These are phyloP conservation scores for Agonopterix subpropinquella DNA, from an alignment of 2,888 invertebrate species.

Conservation along the genomic window DNA sequence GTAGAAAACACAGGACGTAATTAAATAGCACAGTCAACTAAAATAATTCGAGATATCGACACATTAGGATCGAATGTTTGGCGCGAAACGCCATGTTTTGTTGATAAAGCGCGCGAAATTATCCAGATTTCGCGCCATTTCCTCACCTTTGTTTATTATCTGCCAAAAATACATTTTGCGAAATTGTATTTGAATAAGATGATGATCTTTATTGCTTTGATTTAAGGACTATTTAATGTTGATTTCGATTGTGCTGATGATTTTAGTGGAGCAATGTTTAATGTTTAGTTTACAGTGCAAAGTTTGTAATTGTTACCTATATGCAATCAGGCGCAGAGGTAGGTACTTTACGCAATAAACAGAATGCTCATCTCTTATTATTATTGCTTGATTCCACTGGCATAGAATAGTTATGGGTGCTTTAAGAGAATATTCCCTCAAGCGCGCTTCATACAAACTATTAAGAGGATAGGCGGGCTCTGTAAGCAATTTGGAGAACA, in stretches of 20 bases:
- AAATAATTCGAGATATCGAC: conserved; percentile 43
- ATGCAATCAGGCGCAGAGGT: neutral
- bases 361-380: too few relatives aligned
- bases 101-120: conserved; percentile 59
- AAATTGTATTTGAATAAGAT: neutral
- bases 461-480: too few relatives aligned
- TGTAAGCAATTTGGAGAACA: too few relatives aligned
- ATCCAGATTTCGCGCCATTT: conserved; percentile 56
- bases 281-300: neutral
- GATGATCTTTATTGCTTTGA: conserved; percentile 3
- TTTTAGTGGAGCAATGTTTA: neutral
- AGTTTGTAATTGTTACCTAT: too few relatives aligned
- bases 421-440: too few relatives aligned
- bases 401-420: too few relatives aligned
- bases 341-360: too few relatives aligned
- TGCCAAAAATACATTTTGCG: neutral
- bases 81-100: conserved; percentile 43
- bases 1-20: conserved; percentile 16
- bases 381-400: too few relatives aligned
- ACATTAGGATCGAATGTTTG: conserved; percentile 33
- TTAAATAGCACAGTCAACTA: conserved; percentile 11
- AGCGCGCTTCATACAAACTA: too few relatives aligned
- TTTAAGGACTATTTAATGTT: neutral
- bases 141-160: conserved; percentile 2
- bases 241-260: neutral